Percentiles rank a stretch among this genome's conserved stretches.
Conservation (phyloP, 1,140 invertebrate species). For the Drosophila cardini region DNA sequence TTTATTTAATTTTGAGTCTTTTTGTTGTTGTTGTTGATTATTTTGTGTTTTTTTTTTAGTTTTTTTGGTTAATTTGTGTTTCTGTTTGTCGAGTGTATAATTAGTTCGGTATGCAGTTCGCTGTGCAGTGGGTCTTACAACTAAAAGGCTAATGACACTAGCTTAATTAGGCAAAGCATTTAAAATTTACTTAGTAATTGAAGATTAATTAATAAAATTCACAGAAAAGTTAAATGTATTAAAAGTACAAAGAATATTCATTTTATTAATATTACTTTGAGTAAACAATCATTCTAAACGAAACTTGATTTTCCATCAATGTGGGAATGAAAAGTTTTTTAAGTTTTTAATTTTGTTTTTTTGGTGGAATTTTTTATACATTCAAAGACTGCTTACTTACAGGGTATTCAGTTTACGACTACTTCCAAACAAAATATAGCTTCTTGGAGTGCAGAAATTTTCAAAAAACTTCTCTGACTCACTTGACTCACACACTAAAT, state of each 20-base stretch:
- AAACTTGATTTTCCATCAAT: too few relatives aligned
- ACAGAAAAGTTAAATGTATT: background rate
- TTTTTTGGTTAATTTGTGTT: slow-evolving; percentile 15
- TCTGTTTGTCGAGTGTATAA: slow-evolving; percentile 35
- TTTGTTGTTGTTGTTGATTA: slow-evolving; percentile 33
- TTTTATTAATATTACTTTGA: too few relatives aligned
- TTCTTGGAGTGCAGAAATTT: slow-evolving; percentile 12
- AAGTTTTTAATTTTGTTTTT: too few relatives aligned
- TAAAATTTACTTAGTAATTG: too few relatives aligned
- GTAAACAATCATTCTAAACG: too few relatives aligned
- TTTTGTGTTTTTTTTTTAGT: slow-evolving; percentile 32
- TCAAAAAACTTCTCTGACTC: slow-evolving; percentile 27
- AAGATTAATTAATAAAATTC: too few relatives aligned
- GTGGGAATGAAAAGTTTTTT: too few relatives aligned
- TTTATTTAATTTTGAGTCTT: slow-evolving; percentile 44
- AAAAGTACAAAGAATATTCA: too few relatives aligned
- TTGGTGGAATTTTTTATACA: too few relatives aligned
- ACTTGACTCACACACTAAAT: slow-evolving; percentile 2
- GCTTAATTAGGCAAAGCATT: too few relatives aligned
- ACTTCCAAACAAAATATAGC: background rate
- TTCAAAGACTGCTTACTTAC: too few relatives aligned
- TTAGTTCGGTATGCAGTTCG: slow-evolving; percentile 21
- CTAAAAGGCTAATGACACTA: background rate
- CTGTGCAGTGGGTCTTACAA: background rate
- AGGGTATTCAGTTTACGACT: background rate